Conservation (phyloP, 2,797 vertebrate genomes). For the Gymnoscopelus microlampas region DNA sequence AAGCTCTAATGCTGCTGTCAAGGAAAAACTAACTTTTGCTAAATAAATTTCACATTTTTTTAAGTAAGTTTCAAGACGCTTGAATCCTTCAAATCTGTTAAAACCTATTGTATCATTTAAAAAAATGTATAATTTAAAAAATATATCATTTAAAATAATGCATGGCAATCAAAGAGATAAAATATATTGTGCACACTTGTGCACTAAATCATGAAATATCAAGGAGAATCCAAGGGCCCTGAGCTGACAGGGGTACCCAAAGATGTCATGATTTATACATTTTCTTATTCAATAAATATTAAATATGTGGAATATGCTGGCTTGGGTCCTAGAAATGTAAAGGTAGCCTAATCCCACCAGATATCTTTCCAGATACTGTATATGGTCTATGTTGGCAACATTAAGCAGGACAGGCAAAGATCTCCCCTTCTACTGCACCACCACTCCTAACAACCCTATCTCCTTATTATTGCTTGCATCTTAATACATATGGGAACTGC, state of each 20-base stretch:
- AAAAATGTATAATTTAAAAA: constrained; percentile 21
- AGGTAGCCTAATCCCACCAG: too few relatives aligned
- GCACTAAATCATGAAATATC: too few relatives aligned
- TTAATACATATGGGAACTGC: constrained; percentile 52
- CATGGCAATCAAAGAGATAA: constrained; percentile 22
- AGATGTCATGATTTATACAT: too few relatives aligned
- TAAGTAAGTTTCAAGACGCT: constrained; percentile 21
- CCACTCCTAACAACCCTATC: constrained; percentile 57
- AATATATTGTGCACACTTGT: too few relatives aligned
- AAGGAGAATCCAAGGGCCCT: too few relatives aligned
- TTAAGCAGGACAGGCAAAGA: constrained; percentile 24
- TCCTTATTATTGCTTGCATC: constrained; percentile 80
- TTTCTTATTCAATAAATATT: too few relatives aligned
- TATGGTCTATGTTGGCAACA: neutral
- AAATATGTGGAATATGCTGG: too few relatives aligned
- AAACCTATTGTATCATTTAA: constrained; percentile 22
- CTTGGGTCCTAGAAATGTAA: too few relatives aligned
- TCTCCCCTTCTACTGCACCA: constrained; percentile 43
- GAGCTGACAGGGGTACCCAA: too few relatives aligned
- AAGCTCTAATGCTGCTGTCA: constrained; percentile 38
- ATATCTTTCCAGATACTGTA: neutral
- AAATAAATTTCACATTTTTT: too few relatives aligned
- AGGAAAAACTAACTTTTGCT: neutral
- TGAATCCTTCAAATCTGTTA: constrained; percentile 42
- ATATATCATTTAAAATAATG: too few relatives aligned